Conservation (phyloP, 2,113 vertebrate species). For the Xenopus laevis region DNA sequence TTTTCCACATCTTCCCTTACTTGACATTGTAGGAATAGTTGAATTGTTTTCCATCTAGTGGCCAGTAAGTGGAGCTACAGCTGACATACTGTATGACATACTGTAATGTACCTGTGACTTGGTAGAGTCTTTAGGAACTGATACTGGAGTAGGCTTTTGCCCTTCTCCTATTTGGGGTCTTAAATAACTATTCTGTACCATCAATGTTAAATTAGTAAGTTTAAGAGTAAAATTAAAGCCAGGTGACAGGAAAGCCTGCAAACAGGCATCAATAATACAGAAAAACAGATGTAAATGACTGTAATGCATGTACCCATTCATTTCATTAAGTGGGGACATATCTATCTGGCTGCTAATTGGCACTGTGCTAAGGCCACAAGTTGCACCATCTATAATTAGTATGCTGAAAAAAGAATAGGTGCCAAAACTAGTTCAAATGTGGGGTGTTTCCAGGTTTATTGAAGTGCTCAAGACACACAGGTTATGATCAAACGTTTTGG, state of each 20-base stretch:
- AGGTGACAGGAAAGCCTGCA: constrained; percentile 74
- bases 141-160: constrained; percentile 62
- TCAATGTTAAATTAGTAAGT: constrained; percentile 71
- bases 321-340: neutral
- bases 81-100: neutral
- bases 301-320: neutral
- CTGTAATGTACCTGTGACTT: constrained; percentile 80
- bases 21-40: too few relatives aligned
- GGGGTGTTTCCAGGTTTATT: too few relatives aligned
- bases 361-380: constrained; percentile 64
- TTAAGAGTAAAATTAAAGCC: constrained; percentile 78
- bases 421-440: too few relatives aligned
- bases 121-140: constrained; percentile 81
- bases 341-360: constrained; percentile 77
- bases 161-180: constrained; percentile 72
- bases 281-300: neutral
- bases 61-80: neutral
- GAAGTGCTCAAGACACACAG: too few relatives aligned
- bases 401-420: too few relatives aligned
- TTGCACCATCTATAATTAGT: too few relatives aligned
- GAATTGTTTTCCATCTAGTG: constrained; percentile 44
- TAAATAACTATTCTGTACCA: constrained; percentile 61
- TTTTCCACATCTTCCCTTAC: too few relatives aligned
- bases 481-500: too few relatives aligned
- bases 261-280: constrained; percentile 30